phyloP scores from a whole-genome alignment of 2,888 invertebrate species.

The Apeira syringaria region DNA sequence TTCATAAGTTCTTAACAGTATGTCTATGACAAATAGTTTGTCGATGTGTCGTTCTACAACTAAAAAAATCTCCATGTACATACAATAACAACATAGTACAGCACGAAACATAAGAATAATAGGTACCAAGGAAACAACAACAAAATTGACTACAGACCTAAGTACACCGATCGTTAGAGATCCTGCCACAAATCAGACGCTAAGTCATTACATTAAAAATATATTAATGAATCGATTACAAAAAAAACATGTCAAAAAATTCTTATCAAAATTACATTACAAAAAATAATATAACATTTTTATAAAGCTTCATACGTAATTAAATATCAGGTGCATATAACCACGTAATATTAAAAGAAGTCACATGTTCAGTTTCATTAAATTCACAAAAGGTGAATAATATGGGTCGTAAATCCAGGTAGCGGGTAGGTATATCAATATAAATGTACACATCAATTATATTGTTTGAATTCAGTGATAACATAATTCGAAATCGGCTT shows the following conservation, averaged over 20 bases:
- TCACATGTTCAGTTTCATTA: slow-evolving; percentile 10
- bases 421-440: no score
- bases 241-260: slow-evolving; percentile 43
- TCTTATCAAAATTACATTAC: slow-evolving; percentile 48
- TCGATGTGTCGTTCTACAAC: no score
- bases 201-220: slow-evolving; percentile 32
- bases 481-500: no score
- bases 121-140: slow-evolving; percentile 28
- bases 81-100: not conserved
- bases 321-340: slow-evolving; percentile 13
- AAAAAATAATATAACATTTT: slow-evolving; percentile 49
- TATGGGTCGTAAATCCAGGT: no score
- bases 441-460: no score
- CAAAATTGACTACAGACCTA: slow-evolving; percentile 35
- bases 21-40: no score
- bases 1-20: no score
- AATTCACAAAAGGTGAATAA: no score
- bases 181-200: slow-evolving; percentile 22
- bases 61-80: not conserved
- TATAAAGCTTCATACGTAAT: slow-evolving; percentile 38
- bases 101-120: slow-evolving; percentile 2
- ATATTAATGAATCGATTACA: slow-evolving; percentile 33
- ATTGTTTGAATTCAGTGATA: no score
- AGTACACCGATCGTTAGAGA: slow-evolving; percentile 33
- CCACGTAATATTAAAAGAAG: slow-evolving; percentile 13